These are phyloP conservation scores for Arizona elegans DNA, from an alignment of 2,113 vertebrate species.

Conservation along the genomic window DNA sequence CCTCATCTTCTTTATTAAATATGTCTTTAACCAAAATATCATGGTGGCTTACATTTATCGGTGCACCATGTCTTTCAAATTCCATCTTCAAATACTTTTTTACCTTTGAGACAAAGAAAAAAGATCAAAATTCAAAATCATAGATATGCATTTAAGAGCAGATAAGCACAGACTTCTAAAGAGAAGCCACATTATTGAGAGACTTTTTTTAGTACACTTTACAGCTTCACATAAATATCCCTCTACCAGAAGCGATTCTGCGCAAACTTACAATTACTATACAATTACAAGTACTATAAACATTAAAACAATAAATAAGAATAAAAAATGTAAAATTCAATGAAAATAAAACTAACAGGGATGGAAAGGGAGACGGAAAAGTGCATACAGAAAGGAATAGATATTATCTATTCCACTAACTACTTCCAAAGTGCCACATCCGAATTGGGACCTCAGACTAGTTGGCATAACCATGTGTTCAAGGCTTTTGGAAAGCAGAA, in stretches of 20 bases:
- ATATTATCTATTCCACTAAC: neutral
- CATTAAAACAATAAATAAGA: neutral
- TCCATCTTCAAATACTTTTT: slow-evolving; percentile 91
- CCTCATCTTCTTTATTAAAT: slow-evolving; percentile 93
- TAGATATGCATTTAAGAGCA: neutral
- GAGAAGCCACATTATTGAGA: neutral
- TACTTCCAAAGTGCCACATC: neutral
- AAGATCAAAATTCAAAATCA: neutral
- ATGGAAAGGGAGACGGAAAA: neutral
- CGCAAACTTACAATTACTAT: neutral
- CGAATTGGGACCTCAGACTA: neutral
- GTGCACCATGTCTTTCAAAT: slow-evolving; percentile 87
- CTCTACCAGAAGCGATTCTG: neutral
- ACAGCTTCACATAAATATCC: neutral
- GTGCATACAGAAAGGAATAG: neutral
- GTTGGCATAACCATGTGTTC: neutral
- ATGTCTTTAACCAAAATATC: slow-evolving; percentile 90
- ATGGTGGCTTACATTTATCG: slow-evolving; percentile 90
- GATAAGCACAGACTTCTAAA: neutral
- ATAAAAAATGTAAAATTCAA: neutral
- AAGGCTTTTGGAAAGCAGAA: neutral
- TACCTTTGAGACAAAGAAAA: slow-evolving; percentile 73
- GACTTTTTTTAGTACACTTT: neutral
- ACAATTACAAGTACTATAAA: neutral
- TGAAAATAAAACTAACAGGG: neutral